These are phyloP conservation scores for Drosophila pallidifrons DNA, from an alignment of 1,140 invertebrate genomes.

Conservation along the genomic window DNA sequence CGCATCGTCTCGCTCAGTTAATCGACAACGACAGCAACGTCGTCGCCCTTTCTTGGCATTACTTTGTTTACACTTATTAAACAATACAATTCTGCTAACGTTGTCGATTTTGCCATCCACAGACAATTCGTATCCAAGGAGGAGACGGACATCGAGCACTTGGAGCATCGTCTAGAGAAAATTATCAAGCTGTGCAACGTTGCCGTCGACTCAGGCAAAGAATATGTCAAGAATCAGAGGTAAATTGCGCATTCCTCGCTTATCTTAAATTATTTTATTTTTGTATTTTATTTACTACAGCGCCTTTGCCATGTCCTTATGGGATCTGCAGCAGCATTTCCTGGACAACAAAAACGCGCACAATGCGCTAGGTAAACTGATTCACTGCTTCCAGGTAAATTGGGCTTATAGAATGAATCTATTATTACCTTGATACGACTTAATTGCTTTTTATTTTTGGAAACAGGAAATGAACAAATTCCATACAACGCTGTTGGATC, in stretches of 20 bases:
- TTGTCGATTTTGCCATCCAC: conserved; percentile 53
- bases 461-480: conserved; percentile 92
- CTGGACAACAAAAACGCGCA: conserved; percentile 87
- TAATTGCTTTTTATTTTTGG: not conserved
- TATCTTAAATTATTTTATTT: conserved; percentile 43
- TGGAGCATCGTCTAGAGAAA: conserved; percentile 95
- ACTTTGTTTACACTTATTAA: conserved; percentile 65
- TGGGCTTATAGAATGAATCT: no score
- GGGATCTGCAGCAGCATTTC: conserved; percentile 93
- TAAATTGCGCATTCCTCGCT: conserved; percentile 77
- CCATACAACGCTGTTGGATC: conserved; percentile 95
- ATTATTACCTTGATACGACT: not conserved
- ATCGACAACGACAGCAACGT: conserved; percentile 40
- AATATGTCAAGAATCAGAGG: conserved; percentile 94
- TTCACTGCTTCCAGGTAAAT: conserved; percentile 87
- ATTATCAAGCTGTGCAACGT: conserved; percentile 93
- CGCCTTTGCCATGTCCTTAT: conserved; percentile 92
- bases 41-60: conserved; percentile 14
- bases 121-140: conserved; percentile 93
- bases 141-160: conserved; percentile 92
- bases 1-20: conserved; percentile 31
- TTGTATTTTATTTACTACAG: conserved; percentile 84
- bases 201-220: conserved; percentile 95
- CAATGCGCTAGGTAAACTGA: conserved; percentile 84
- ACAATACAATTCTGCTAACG: conserved; percentile 57